phyloP scores from a whole-genome alignment of 2,113 vertebrate species.

The Eublepharis macularius region DNA sequence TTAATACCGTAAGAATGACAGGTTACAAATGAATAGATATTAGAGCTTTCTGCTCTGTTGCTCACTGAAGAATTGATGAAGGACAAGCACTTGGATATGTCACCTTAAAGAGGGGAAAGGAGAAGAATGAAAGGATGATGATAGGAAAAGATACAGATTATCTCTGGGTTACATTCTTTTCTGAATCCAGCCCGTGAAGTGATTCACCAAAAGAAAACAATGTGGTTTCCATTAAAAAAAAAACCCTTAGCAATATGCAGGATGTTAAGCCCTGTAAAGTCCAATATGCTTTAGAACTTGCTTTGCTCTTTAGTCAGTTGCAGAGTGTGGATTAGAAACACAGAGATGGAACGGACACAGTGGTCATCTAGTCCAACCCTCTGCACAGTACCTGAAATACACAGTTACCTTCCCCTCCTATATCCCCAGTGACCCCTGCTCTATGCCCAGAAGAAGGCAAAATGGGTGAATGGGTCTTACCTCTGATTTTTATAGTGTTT shows the following conservation, averaged over 20 bases:
- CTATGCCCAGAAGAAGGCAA: too few relatives aligned
- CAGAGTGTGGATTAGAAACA: constrained; percentile 20
- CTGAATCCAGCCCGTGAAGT: constrained; percentile 57
- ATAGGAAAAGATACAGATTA: constrained; percentile 68
- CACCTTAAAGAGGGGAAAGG: constrained; percentile 70
- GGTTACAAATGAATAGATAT: constrained; percentile 85
- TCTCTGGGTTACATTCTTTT: constrained; percentile 58
- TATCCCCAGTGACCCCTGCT: too few relatives aligned
- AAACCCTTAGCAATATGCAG: constrained; percentile 34
- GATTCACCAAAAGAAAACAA: constrained; percentile 60
- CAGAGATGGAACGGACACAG: too few relatives aligned
- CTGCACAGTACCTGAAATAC: too few relatives aligned
- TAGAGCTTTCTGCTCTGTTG: constrained; percentile 88
- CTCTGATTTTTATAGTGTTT: background rate
- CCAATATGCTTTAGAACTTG: constrained; percentile 43
- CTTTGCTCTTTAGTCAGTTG: constrained; percentile 53
- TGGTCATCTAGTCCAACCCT: too few relatives aligned
- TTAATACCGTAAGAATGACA: constrained; percentile 90
- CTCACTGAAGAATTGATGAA: constrained; percentile 80
- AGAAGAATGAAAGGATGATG: constrained; percentile 72
- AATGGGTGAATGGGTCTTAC: too few relatives aligned
- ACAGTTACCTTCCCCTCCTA: too few relatives aligned
- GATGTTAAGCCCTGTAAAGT: constrained; percentile 46
- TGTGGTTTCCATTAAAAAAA: constrained; percentile 59
- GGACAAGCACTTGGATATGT: constrained; percentile 84